Evolutionary conservation across 2,888 invertebrate species (phyloP), one percentile per base, ranked within the genome.

Genomic region (Cheilosia soror): DNA sequence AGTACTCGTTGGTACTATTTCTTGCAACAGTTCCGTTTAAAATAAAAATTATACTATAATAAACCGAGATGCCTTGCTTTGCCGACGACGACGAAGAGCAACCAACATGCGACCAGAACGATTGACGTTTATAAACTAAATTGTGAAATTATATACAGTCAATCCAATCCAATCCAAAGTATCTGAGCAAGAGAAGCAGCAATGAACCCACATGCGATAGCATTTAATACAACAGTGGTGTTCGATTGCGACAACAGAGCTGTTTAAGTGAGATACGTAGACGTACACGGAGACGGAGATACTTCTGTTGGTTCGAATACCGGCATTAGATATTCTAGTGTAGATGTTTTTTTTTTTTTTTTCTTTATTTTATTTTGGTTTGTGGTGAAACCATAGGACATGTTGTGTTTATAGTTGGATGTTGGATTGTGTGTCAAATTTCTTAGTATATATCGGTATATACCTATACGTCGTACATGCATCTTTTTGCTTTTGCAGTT

Each of bases 381-480:
- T 15, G 44, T 51, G 55, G 9, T 25, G 55, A 31, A 53, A 44
- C 31, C 37, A 11, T 68, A 27, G 62, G 76, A 81, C 85, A 72
- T 11, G 85, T 85, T 85, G 85, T 85, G 85, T 85, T 85, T 85
- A 85, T 85, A 85, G 85, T 85, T 85, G 55, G 15, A 68, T 13
- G 85, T 68, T 81, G 68, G 58, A 40, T 33, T 57, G 60, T 73
- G 60, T 72, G 58, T 31, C 49, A 31, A 62, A 58, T 66, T 37
- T 57, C 37, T 62, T 25, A 47, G 65, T 66, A 44, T 47, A 29
- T 53, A 25, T 47, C 44, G 25, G 27, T 47, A 44, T 47, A 29
- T 53, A 15, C 31, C 44, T 25, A 15, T 47, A 33, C 63, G 62
- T 55, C 68, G 47, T 31, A 11, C 37, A 11, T 11, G 62, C 49